A percentile compares a stretch with the other conserved stretches of the same genome.
Conservation (phyloP, 53 echinoderm and acorn worm genomes). For the Henricia sp. region DNA sequence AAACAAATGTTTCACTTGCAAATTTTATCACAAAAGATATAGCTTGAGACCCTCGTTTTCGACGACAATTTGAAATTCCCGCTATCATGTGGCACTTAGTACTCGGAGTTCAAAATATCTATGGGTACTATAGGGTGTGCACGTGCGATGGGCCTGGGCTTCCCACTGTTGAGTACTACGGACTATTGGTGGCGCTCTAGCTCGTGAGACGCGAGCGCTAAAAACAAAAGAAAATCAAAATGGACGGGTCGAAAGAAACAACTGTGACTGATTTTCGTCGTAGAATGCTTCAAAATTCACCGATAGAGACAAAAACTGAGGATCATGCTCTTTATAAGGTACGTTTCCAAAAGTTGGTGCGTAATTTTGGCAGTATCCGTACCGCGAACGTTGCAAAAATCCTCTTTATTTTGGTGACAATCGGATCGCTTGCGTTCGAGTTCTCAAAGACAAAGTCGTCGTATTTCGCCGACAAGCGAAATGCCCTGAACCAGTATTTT, state of each 20-base stretch:
- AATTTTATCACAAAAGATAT: too few relatives aligned
- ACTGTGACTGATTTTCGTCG: conserved; percentile 12
- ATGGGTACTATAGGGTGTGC: too few relatives aligned
- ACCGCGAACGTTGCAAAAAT: conserved; percentile 3
- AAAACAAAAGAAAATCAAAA: not conserved
- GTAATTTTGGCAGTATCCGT: conserved; percentile 3
- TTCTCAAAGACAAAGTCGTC: conserved; percentile 46
- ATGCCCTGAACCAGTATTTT: conserved; percentile 76
- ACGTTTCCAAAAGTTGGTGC: not conserved
- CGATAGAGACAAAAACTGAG: not conserved
- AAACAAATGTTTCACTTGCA: too few relatives aligned
- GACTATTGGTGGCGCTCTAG: conserved; percentile 11
- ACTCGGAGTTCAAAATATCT: too few relatives aligned
- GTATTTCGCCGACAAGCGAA: conserved; percentile 73
- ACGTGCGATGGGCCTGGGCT: not conserved
- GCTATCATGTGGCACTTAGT: too few relatives aligned
- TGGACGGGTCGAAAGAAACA: not conserved
- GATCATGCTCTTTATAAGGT: not conserved
- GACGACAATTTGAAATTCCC: too few relatives aligned
- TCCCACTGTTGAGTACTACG: not conserved
- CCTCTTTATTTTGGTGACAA: conserved; percentile 13
- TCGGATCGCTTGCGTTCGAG: conserved; percentile 39
- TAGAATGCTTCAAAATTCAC: conserved; percentile 26
- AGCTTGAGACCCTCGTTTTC: too few relatives aligned
- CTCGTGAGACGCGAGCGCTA: not conserved